phyloP scores from a whole-genome alignment of 2,888 invertebrate genomes.

The Apodemia mormo region DNA sequence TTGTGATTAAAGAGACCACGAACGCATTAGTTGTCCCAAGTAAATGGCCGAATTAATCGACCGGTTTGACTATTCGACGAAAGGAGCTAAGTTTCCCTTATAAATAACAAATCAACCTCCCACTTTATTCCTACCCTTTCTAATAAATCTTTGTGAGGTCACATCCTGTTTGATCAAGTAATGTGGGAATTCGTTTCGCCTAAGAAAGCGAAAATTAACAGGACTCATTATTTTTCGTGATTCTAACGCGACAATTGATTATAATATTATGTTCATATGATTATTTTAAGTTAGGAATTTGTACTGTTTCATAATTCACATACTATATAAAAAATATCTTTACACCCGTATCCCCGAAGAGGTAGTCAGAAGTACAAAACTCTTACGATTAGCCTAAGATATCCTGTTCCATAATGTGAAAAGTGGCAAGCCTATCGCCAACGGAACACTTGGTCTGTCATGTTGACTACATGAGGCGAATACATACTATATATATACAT shows the following conservation, averaged over 20 bases:
- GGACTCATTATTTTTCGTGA: not conserved
- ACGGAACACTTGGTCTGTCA: too few relatives aligned
- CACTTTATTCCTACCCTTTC: slow-evolving; percentile 4
- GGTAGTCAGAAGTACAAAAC: too few relatives aligned
- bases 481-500: too few relatives aligned
- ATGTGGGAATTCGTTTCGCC: not conserved
- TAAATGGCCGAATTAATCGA: slow-evolving; percentile 14
- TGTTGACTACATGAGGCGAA: too few relatives aligned
- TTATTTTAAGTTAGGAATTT: too few relatives aligned
- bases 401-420: too few relatives aligned
- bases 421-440: too few relatives aligned
- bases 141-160: slow-evolving; percentile 4
- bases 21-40: slow-evolving; percentile 6
- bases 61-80: slow-evolving; percentile 3
- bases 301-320: too few relatives aligned
- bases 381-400: too few relatives aligned
- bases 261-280: too few relatives aligned
- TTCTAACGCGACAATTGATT: not conserved
- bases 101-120: slow-evolving; percentile 15
- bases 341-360: too few relatives aligned
- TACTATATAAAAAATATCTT: too few relatives aligned
- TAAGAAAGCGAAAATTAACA: slow-evolving; percentile 6
- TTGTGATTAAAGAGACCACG: not conserved
- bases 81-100: slow-evolving; percentile 5
- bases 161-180: slow-evolving; percentile 2